Percentiles rank a stretch among this genome's conserved stretches.
Conservation (phyloP, 2,888 invertebrate species). For the Stegophylla sp. region DNA sequence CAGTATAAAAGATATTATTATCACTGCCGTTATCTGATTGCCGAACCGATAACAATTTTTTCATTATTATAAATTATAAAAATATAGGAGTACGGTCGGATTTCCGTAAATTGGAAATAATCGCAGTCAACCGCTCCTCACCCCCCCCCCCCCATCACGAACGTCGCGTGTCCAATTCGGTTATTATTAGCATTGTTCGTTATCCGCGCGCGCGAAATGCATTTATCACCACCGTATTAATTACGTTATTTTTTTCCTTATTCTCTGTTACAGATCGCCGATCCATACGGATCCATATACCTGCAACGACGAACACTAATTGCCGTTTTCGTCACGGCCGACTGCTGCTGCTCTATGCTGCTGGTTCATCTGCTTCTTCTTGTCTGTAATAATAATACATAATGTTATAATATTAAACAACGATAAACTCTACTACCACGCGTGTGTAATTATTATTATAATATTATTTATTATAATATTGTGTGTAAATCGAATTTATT, state of each 20-base stretch:
- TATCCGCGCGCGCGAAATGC: not conserved
- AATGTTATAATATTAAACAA: constrained; percentile 12
- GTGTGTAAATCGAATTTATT: constrained; percentile 54
- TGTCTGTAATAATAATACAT: constrained; percentile 53
- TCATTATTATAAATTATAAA: no score
- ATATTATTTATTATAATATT: not conserved
- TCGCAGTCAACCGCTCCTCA: not conserved
- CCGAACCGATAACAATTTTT: no score
- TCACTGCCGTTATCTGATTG: constrained; percentile 2
- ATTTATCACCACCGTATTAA: constrained; percentile 3
- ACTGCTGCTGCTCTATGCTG: no score
- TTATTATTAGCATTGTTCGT: no score
- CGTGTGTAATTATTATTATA: constrained; percentile 35
- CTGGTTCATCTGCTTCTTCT: constrained; percentile 51
- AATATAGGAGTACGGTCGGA: not conserved
- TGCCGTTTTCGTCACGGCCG: not conserved
- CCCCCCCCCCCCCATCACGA: no score
- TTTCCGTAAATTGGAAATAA: not conserved
- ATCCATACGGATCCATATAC: not conserved
- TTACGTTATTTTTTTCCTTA: constrained; percentile 3
- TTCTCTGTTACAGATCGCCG: constrained; percentile 33
- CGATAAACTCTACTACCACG: constrained; percentile 25
- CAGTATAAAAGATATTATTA: constrained; percentile 30
- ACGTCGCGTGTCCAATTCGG: no score
- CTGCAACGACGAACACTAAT: not conserved